Percentiles rank a stretch among this genome's conserved stretches.
phyloP scores from a whole-genome alignment of 2,113 vertebrate genomes.

The Mellivora capensis region DNA sequence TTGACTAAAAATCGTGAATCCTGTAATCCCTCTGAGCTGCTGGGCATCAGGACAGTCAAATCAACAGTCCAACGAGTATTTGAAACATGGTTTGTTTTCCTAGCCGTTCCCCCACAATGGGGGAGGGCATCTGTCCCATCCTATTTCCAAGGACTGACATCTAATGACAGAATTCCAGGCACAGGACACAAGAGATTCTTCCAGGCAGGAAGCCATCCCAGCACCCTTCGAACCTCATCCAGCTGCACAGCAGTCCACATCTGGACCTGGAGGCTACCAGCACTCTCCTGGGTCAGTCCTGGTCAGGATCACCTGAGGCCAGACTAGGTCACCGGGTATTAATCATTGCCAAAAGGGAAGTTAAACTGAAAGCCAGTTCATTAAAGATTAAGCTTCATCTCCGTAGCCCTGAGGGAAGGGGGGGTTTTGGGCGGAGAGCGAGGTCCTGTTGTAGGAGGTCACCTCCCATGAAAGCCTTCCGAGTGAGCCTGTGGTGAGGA shows the following conservation, averaged over 20 bases:
- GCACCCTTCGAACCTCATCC: not conserved
- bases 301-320: slow-evolving; percentile 50
- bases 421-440: slow-evolving; percentile 54
- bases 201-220: not conserved
- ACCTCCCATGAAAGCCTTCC: not conserved
- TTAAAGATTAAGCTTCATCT: slow-evolving; percentile 80
- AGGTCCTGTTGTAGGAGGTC: slow-evolving; percentile 29
- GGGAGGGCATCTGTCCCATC: not conserved
- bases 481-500: not conserved
- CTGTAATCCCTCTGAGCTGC: not conserved
- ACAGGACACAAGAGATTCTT: not conserved
- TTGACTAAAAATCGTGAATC: not conserved
- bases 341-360: slow-evolving; percentile 70
- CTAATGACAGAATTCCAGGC: not conserved
- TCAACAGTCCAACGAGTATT: not conserved
- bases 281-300: slow-evolving; percentile 37
- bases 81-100: not conserved
- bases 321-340: slow-evolving; percentile 60
- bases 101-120: not conserved
- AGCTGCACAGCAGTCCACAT: not conserved
- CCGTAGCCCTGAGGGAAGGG: slow-evolving; percentile 74
- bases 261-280: not conserved
- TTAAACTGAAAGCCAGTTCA: slow-evolving; percentile 72
- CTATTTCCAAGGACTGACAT: not conserved
- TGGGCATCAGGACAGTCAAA: not conserved